These are phyloP conservation scores for Megaceryle torquata DNA, from an alignment of 2,113 vertebrate genomes.

Conservation along the genomic window DNA sequence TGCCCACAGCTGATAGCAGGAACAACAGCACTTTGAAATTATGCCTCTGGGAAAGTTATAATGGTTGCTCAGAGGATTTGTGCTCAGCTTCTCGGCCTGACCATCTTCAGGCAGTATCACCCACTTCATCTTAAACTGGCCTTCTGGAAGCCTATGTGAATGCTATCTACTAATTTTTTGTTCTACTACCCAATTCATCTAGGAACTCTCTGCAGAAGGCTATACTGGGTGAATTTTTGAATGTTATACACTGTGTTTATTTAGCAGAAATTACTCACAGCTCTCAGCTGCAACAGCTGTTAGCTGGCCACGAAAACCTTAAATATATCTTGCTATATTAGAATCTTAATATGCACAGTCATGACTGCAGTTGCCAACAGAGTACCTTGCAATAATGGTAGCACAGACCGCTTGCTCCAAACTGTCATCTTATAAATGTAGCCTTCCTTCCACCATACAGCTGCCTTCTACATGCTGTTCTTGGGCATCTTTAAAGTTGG, in stretches of 20 bases:
- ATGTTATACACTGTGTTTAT: background rate
- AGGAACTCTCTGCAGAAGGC: background rate
- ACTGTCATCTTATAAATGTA: background rate
- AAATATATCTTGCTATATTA: background rate
- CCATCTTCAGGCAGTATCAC: background rate
- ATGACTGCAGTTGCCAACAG: background rate
- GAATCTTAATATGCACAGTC: background rate
- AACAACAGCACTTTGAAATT: background rate
- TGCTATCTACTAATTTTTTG: background rate
- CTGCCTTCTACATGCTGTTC: background rate
- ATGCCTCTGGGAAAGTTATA: background rate
- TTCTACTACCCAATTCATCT: background rate
- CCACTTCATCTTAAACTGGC: background rate
- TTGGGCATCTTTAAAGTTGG: background rate
- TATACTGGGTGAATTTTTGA: background rate
- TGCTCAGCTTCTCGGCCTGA: background rate
- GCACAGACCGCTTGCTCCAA: background rate
- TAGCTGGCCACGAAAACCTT: background rate
- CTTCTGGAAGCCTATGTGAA: background rate
- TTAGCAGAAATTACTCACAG: background rate
- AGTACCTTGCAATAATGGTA: background rate
- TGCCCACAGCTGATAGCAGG: background rate
- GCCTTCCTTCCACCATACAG: background rate
- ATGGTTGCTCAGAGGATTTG: background rate
- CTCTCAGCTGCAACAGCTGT: background rate